Evolutionary conservation across 2,797 vertebrate genomes (phyloP), one percentile per base, ranked within the genome.

Genomic region (Coccyzus lansbergi): DNA sequence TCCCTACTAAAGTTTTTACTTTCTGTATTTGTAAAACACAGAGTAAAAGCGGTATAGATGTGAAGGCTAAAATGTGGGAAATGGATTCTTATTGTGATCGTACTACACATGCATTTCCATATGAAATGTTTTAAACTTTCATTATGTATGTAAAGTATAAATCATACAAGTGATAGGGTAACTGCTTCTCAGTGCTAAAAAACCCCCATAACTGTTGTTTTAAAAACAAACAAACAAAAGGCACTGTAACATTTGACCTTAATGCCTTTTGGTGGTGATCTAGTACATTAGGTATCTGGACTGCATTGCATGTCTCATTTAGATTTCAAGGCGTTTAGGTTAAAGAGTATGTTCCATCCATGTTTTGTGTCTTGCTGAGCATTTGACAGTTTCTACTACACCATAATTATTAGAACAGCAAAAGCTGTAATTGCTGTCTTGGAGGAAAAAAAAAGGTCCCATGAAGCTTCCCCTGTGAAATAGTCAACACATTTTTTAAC

Each of bases 181-280:
- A 74, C 59, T 88, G 44, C 25, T 90, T 70, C 76, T 67, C 24
- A 59, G n/a, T 62, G 40, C 28, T 72, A 78, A 83, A 83, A 72
- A 28, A 92, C 52, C 53, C 2, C 17, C 46, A 59, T 58, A 87
- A 76, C 88, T 46, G n/a, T 2, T 79, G 25, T 70, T 95, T 86
- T 60, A 59, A 68, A 94, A 93, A 55, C 16, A 89, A 88, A 67
- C 19, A 92, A 83, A 75, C 40, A 89, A 81, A 91, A 92, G 12
- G 5, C 25, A 64, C 21, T 26, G 15, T 76, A 81, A 55, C 33
- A 8, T 68, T 79, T 86, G 77, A 89, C 48, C 33, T 80, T 59
- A 89, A 51, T 64, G 46, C n/a, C n/a, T 86, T 88, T 90, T 87
- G 24, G 19, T 88, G 12, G 31, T 59, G 59, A 64, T 63, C 34